A percentile compares a stretch with the other conserved stretches of the same genome.
These are phyloP conservation scores for Hylyphantes graminicola DNA, from an alignment of 1,140 invertebrate species.

Conservation along the genomic window DNA sequence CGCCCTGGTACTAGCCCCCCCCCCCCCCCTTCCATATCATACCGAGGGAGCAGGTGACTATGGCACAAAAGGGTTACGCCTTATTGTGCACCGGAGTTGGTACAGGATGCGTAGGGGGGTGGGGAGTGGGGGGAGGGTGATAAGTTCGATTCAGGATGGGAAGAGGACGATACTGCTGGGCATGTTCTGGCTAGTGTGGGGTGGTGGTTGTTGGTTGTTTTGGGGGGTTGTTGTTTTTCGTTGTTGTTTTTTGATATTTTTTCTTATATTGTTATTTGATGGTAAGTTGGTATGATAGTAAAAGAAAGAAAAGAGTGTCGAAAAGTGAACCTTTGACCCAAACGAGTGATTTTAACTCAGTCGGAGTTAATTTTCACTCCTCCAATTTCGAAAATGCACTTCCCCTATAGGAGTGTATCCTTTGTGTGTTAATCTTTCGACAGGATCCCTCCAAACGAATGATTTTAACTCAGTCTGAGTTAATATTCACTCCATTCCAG, in stretches of 20 bases:
- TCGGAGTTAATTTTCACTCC: no score
- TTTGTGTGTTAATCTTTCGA: no score
- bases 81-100: slow-evolving; percentile 41
- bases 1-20: slow-evolving; percentile 27
- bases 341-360: no score
- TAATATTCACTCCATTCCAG: no score
- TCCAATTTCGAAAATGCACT: no score
- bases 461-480: no score
- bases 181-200: slow-evolving; percentile 14
- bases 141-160: slow-evolving; percentile 27
- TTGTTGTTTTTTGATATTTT: neutral
- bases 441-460: no score
- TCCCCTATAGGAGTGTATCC: no score
- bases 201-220: slow-evolving; percentile 2
- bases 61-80: slow-evolving; percentile 60
- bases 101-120: neutral
- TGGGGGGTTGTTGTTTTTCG: neutral
- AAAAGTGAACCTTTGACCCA: no score
- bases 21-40: slow-evolving; percentile 28
- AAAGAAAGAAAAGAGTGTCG: no score
- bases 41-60: slow-evolving; percentile 56
- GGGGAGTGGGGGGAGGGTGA: neutral
- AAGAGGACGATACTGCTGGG: slow-evolving; percentile 37
- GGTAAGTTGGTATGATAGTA: neutral
- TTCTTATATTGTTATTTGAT: no score